Conservation (phyloP, 2,113 vertebrate genomes). For the Pyrgilauda ruficollis region DNA sequence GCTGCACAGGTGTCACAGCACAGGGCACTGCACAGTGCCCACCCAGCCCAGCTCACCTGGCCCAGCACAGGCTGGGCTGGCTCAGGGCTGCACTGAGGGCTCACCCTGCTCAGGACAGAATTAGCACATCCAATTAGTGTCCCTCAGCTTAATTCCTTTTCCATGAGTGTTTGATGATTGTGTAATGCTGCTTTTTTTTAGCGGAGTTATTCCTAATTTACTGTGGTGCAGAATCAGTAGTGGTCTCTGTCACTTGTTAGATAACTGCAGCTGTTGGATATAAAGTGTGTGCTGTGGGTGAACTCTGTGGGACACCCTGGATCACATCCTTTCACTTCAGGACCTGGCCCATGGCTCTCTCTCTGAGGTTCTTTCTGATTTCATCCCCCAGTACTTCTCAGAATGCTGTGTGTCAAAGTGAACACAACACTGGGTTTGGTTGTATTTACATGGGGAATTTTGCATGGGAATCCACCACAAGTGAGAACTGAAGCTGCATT, state of each 20-base stretch:
- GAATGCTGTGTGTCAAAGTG: neutral
- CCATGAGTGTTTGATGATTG: neutral
- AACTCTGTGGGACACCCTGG: neutral
- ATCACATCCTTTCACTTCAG: neutral
- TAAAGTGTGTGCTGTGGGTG: fast-evolving
- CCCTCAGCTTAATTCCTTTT: neutral
- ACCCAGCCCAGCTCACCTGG: neutral
- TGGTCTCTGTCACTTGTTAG: neutral
- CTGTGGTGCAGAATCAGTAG: neutral
- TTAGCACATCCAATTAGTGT: conserved; percentile 25
- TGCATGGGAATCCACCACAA: neutral
- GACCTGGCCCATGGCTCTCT: neutral
- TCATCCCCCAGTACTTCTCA: neutral
- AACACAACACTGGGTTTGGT: fast-evolving
- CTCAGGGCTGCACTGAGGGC: fast-evolving
- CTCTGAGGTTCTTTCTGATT: too few species aligned
- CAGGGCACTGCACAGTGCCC: fast-evolving
- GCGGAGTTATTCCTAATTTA: neutral
- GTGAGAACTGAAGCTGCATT: neutral
- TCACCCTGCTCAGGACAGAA: neutral
- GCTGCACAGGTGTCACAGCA: neutral
- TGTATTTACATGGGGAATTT: neutral
- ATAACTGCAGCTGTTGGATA: neutral
- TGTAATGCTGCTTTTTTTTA: neutral
- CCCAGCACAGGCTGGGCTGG: neutral